phyloP scores from a whole-genome alignment of 2,888 invertebrate genomes.

The Caenorhabditis angaria region DNA sequence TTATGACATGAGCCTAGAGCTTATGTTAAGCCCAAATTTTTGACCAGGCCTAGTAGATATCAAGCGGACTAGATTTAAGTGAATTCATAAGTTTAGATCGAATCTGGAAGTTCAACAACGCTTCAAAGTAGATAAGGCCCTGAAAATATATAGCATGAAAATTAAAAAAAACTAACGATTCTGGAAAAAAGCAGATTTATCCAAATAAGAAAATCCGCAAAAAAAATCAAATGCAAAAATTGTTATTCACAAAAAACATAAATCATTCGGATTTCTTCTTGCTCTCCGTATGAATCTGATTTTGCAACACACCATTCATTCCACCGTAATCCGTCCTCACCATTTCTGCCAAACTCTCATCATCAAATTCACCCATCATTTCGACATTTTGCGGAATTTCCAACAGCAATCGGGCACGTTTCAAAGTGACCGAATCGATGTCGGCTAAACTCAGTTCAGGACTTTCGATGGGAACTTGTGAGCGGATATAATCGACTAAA shows the following conservation, averaged over 20 bases:
- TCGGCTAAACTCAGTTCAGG: constrained; percentile 3
- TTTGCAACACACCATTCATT: constrained; percentile 31
- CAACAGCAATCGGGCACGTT: constrained; percentile 14
- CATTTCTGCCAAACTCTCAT: constrained; percentile 22
- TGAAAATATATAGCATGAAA: no score
- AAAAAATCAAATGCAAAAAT: no score
- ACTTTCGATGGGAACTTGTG: constrained; percentile 5
- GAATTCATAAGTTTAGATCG: no score
- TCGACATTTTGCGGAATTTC: constrained; percentile 16
- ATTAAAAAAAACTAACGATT: no score
- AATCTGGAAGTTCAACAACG: no score
- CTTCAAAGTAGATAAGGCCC: no score
- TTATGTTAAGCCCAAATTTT: no score
- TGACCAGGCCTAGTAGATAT: no score
- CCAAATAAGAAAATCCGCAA: no score
- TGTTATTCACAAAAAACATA: background rate
- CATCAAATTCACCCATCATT: constrained; percentile 26
- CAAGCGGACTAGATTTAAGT: no score
- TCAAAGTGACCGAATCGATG: constrained; percentile 17
- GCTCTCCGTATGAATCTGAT: constrained; percentile 35
- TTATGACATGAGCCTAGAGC: no score
- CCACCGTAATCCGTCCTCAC: constrained; percentile 35
- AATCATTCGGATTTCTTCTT: constrained; percentile 5
- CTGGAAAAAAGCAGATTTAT: no score
- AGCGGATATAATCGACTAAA: constrained; percentile 15